These are phyloP conservation scores for Magallana nippona DNA, from an alignment of 2,888 invertebrate genomes.

Conservation along the genomic window DNA sequence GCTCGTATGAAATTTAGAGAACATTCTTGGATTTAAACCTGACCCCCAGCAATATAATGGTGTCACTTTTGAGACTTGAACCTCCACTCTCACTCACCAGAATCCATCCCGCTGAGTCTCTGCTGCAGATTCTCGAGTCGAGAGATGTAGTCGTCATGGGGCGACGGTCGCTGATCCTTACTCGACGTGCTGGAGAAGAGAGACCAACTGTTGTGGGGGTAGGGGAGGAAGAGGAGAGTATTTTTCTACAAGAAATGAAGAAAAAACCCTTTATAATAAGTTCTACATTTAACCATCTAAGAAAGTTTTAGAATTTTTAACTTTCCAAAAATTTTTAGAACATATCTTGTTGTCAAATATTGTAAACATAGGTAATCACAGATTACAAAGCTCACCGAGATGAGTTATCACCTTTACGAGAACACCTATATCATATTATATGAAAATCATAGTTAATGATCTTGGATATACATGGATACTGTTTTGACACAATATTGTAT, in stretches of 20 bases:
- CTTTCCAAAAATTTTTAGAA: too few relatives aligned
- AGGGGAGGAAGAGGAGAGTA: slow-evolving; percentile 51
- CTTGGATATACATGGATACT: too few relatives aligned
- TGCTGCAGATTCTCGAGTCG: slow-evolving; percentile 69
- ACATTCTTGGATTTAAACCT: too few relatives aligned
- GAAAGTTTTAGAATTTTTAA: background rate
- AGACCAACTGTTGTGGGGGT: slow-evolving; percentile 34
- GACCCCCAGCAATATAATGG: too few relatives aligned
- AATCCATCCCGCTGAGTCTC: slow-evolving; percentile 59
- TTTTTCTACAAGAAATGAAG: slow-evolving; percentile 57
- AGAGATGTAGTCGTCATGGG: slow-evolving; percentile 68
- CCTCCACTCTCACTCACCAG: slow-evolving; percentile 24
- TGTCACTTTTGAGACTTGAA: background rate
- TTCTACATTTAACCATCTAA: background rate
- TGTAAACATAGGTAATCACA: too few relatives aligned
- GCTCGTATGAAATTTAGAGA: too few relatives aligned
- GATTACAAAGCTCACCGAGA: too few relatives aligned
- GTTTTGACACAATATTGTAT: too few relatives aligned
- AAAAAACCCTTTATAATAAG: background rate
- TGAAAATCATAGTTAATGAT: too few relatives aligned
- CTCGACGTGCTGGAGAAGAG: slow-evolving; percentile 53
- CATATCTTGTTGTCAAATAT: too few relatives aligned
- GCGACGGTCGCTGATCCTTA: slow-evolving; percentile 50
- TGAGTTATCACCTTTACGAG: too few relatives aligned
- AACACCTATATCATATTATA: too few relatives aligned